A percentile compares a stretch with the other conserved stretches of the same genome.
These are phyloP conservation scores for Teleopsis dalmanni DNA, from an alignment of 1,140 invertebrate genomes.

Conservation along the genomic window DNA sequence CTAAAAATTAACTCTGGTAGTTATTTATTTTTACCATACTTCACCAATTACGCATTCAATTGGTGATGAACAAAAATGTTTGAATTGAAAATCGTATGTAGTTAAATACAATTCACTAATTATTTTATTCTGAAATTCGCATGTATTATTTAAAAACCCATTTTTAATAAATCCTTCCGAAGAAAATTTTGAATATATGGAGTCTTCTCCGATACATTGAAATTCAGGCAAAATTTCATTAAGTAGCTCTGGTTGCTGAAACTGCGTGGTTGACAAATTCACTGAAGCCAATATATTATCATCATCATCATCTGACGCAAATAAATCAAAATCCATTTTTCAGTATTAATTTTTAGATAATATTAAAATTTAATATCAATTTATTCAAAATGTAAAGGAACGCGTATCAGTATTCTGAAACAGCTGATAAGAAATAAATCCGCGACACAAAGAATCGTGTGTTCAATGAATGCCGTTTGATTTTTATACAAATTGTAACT, in stretches of 20 bases:
- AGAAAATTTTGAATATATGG: conserved; percentile 16
- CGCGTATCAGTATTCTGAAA: too few species aligned
- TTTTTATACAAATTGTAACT: too few species aligned
- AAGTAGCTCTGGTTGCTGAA: conserved; percentile 1
- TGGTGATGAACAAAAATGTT: conserved; percentile 14
- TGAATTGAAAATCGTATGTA: conserved; percentile 18
- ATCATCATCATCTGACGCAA: conserved; percentile 39
- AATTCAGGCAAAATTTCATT: conserved; percentile 28
- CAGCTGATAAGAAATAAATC: too few species aligned
- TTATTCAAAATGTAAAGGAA: too few species aligned
- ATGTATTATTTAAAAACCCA: conserved; percentile 14
- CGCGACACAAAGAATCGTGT: too few species aligned
- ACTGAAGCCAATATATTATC: conserved; percentile 28
- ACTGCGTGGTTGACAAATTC: conserved; percentile 24
- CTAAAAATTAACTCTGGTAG: neutral
- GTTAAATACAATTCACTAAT: conserved; percentile 7
- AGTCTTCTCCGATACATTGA: conserved; percentile 28
- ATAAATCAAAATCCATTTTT: conserved; percentile 41
- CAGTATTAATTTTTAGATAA: too few species aligned
- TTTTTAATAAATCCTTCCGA: conserved; percentile 23
- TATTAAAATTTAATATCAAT: too few species aligned
- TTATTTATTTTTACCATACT: conserved; percentile 21
- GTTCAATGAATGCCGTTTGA: too few species aligned
- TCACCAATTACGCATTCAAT: conserved; percentile 23
- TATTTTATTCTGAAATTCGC: neutral